Evolutionary conservation across 2,797 vertebrate species (phyloP), one percentile per base, ranked within the genome.

Genomic region (Lagorchestes hirsutus): DNA sequence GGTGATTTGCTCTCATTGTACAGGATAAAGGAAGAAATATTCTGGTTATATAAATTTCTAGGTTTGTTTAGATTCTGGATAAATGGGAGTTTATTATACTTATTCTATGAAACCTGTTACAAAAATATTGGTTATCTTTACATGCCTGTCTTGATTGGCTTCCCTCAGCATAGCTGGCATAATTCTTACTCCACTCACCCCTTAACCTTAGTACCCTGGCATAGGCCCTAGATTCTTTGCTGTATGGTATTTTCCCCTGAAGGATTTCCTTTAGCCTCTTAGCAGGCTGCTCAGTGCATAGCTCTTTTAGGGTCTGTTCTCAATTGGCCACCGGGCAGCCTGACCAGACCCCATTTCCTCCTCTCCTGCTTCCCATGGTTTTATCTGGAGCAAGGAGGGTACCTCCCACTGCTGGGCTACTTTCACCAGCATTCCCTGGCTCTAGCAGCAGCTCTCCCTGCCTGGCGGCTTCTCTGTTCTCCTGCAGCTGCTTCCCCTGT

Each of bases 231-330:
- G 40, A 90, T 52, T 46, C 55, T 90, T 90, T 56, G 54, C 27
- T 31, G 24, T 57, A 40, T 34, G 74, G 55, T 90, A 57, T 93
- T 93, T 74, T 93, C 67, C 52, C 92, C 59, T 93, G 62, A 93
- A 62, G 92, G 59, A 82, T 62, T 82, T 93, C 34, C 62, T 93
- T 82, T n/a, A 34, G 22, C 54, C 18, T 14, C 27, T 93, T 57
- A 56, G 24, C 55, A 52, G 90, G 14, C n/a, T 29, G 5, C 90
- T 55, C 93, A 24, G 74, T 46, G 46, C 28, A 56, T 13, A 46
- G 52, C 52, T 91, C 90, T 55, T 54, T 82, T 34, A 54, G 90
- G 28, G 40, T 29, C 74, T 57, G 55, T 93, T 93, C 93, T 55
- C 54, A 82, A 82, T 82, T 82, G 74, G 74, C 40, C 74, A 46